A percentile compares a stretch with the other conserved stretches of the same genome.
phyloP scores from a whole-genome alignment of 1,140 invertebrate species.

The Drosophila obscura region DNA sequence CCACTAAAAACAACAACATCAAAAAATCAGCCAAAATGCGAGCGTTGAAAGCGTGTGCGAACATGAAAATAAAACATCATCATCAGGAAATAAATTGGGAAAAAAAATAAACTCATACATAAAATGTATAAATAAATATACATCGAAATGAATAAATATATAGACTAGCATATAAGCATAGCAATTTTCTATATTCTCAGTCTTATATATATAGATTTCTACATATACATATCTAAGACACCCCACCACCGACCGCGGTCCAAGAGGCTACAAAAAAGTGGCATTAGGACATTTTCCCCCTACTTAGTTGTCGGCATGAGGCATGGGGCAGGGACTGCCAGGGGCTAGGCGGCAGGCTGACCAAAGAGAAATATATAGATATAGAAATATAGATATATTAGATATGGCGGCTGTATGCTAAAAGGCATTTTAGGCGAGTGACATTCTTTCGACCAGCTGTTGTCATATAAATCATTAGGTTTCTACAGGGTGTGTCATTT shows the following conservation, averaged over 20 bases:
- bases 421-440: slow-evolving; percentile 59
- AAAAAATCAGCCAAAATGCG: slow-evolving; percentile 55
- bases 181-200: slow-evolving; percentile 21
- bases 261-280: slow-evolving; percentile 24
- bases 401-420: slow-evolving; percentile 48
- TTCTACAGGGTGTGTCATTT: slow-evolving; percentile 56
- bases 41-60: slow-evolving; percentile 75
- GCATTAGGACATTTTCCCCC: slow-evolving; percentile 37
- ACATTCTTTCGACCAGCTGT: slow-evolving; percentile 72
- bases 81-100: slow-evolving; percentile 78
- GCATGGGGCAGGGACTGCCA: neutral
- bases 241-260: neutral
- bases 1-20: slow-evolving; percentile 46
- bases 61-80: slow-evolving; percentile 80
- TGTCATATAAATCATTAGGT: slow-evolving; percentile 72
- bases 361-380: slow-evolving; percentile 34
- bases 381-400: slow-evolving; percentile 29
- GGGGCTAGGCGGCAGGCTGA: neutral
- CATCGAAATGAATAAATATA: slow-evolving; percentile 53
- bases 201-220: slow-evolving; percentile 31
- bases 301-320: slow-evolving; percentile 14
- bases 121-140: slow-evolving; percentile 50
- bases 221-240: slow-evolving; percentile 16
- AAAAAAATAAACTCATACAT: slow-evolving; percentile 32
- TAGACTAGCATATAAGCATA: slow-evolving; percentile 35